phyloP scores from a whole-genome alignment of 2,113 vertebrate species.

The Albula glossodonta region DNA sequence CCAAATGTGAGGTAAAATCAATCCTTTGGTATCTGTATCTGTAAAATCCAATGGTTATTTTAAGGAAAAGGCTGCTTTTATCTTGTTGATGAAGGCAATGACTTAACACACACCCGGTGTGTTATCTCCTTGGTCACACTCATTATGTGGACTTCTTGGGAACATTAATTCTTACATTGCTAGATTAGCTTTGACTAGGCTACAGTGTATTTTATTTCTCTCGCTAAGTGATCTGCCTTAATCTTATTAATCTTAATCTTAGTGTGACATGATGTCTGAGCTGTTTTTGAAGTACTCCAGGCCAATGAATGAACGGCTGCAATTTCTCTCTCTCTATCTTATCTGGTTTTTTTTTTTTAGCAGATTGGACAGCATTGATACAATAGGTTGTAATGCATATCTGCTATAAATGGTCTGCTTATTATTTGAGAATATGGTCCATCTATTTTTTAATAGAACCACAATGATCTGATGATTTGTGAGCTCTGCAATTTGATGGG shows the following conservation, averaged over 20 bases:
- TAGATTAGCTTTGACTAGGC: constrained; percentile 7
- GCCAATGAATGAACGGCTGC: constrained; percentile 9
- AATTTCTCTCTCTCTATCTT: background rate
- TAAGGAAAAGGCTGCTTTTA: background rate
- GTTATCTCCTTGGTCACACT: constrained; percentile 16
- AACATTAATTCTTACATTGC: background rate
- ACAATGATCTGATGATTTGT: constrained; percentile 18
- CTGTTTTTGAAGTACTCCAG: constrained; percentile 37
- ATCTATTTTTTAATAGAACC: background rate
- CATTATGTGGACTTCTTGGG: constrained; percentile 16
- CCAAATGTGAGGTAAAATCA: background rate
- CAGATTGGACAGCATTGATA: background rate
- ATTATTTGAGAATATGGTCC: background rate
- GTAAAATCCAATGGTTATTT: background rate
- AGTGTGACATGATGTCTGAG: constrained; percentile 20
- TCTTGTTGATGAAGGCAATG: background rate
- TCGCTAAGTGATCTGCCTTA: constrained; percentile 34
- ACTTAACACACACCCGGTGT: background rate
- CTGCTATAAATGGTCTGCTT: background rate
- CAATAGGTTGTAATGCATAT: background rate
- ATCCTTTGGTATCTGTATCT: background rate
- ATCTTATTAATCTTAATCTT: background rate
- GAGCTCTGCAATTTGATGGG: constrained; percentile 16
- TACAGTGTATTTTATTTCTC: constrained; percentile 30
- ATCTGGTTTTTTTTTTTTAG: background rate